Evolutionary conservation across 2,888 invertebrate genomes (phyloP).

Genomic region (Schizaphis graminum): DNA sequence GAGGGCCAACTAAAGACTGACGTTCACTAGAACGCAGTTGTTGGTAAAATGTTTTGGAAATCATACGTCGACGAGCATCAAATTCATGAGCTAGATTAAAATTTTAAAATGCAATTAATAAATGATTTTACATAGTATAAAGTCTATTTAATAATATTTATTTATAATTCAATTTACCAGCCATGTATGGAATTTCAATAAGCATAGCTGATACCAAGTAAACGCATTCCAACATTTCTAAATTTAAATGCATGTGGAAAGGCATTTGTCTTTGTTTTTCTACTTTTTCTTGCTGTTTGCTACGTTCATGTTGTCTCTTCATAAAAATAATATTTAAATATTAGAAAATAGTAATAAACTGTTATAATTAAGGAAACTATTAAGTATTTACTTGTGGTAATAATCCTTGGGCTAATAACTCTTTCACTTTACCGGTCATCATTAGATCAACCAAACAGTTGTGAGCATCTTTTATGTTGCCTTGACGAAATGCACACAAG

Average conservation of each 20-base stretch:
- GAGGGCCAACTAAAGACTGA: slow-evolving; percentile 94
- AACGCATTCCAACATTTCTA: slow-evolving; percentile 97
- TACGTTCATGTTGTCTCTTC: slow-evolving; percentile 92
- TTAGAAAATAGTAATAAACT: background rate
- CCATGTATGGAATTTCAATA: slow-evolving; percentile 99
- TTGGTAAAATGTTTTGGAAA: slow-evolving; percentile 97
- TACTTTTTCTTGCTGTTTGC: slow-evolving; percentile 97
- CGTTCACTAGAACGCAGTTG: slow-evolving; percentile 95
- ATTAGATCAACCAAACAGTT: slow-evolving; percentile 97
- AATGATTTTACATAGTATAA: background rate
- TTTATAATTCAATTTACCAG: slow-evolving; percentile 73
- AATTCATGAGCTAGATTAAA: slow-evolving; percentile 87
- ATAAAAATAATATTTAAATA: slow-evolving; percentile 67
- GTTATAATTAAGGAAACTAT: slow-evolving; percentile 9
- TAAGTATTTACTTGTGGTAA: slow-evolving; percentile 76
- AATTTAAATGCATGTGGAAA: slow-evolving; percentile 99
- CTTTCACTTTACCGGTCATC: slow-evolving; percentile 98
- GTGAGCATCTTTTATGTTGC: slow-evolving; percentile 97
- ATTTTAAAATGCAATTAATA: background rate
- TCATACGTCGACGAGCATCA: slow-evolving; percentile 95
- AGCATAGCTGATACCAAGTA: slow-evolving; percentile 99
- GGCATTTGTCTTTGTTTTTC: slow-evolving; percentile 98
- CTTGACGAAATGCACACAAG: slow-evolving; percentile 97
- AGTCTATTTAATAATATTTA: background rate
- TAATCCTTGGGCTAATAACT: slow-evolving; percentile 92